Conservation (phyloP, 1,140 invertebrate genomes). For the Pogonognathellus flavescens region DNA sequence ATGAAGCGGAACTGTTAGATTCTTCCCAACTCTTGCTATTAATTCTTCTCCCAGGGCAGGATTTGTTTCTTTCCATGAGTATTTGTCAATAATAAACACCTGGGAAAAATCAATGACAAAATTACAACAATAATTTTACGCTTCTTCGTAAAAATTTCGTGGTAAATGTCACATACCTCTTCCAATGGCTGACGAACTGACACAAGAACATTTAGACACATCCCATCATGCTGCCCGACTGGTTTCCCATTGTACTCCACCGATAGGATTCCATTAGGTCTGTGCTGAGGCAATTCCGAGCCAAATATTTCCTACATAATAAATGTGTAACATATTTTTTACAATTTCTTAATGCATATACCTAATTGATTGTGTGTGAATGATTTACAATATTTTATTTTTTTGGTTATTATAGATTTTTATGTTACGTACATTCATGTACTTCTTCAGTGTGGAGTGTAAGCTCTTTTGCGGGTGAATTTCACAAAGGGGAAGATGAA, state of each 20-base stretch:
- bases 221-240: constrained; percentile 78
- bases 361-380: too few relatives aligned
- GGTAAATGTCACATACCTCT: constrained; percentile 72
- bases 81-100: constrained; percentile 85
- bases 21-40: constrained; percentile 78
- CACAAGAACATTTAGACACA: constrained; percentile 87
- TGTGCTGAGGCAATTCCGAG: constrained; percentile 84
- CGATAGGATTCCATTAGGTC: constrained; percentile 84
- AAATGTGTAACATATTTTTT: too few relatives aligned
- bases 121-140: too few relatives aligned
- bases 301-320: constrained; percentile 84
- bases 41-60: constrained; percentile 79
- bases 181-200: constrained; percentile 87
- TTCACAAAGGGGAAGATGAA: constrained; percentile 89
- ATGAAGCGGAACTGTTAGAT: constrained; percentile 84
- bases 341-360: too few relatives aligned
- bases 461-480: constrained; percentile 88
- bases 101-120: constrained; percentile 26
- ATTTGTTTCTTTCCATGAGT: constrained; percentile 86
- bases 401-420: too few relatives aligned
- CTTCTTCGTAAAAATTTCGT: too few relatives aligned
- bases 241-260: constrained; percentile 72
- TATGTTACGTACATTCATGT: constrained; percentile 87
- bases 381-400: too few relatives aligned
- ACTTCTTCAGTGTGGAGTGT: constrained; percentile 88